phyloP scores from a whole-genome alignment of 2,888 invertebrate species.

The Alcis repandata region DNA sequence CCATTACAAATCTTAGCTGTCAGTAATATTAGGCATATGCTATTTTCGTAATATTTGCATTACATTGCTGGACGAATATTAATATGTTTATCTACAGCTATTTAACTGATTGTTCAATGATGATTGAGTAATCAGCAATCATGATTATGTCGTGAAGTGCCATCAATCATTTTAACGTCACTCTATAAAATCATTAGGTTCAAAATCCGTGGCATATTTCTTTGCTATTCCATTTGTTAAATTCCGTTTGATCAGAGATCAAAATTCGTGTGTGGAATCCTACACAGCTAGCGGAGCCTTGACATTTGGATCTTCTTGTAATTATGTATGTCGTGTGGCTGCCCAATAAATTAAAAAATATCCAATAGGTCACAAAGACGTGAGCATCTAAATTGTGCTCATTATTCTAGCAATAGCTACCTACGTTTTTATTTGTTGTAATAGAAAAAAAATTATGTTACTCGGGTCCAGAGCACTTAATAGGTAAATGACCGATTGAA shows the following conservation, averaged over 20 bases:
- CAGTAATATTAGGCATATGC: neutral
- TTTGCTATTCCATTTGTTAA: neutral
- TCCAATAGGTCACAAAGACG: slow-evolving; percentile 45
- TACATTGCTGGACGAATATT: slow-evolving; percentile 9
- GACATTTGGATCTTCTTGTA: slow-evolving; percentile 49
- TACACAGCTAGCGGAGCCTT: slow-evolving; percentile 46
- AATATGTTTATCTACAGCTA: slow-evolving; percentile 14
- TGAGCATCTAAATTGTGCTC: slow-evolving; percentile 44
- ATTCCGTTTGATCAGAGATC: slow-evolving; percentile 8
- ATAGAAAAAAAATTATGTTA: neutral
- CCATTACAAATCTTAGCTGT: slow-evolving; percentile 1
- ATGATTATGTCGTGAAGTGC: neutral
- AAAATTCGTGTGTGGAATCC: slow-evolving; percentile 37
- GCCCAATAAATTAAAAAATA: slow-evolving; percentile 43
- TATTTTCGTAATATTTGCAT: slow-evolving; percentile 24
- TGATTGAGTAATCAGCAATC: slow-evolving; percentile 31
- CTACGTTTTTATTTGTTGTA: neutral
- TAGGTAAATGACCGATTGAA: neutral
- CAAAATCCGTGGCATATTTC: neutral
- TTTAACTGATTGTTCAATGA: slow-evolving; percentile 12
- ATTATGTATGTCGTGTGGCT: slow-evolving; percentile 46
- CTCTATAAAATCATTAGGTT: neutral
- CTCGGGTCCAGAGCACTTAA: neutral
- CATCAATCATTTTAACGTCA: neutral
- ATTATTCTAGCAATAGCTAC: slow-evolving; percentile 24